Base-by-base conservation (phyloP, 2,797 vertebrate genomes). In the Lacerta agilis region DNA sequence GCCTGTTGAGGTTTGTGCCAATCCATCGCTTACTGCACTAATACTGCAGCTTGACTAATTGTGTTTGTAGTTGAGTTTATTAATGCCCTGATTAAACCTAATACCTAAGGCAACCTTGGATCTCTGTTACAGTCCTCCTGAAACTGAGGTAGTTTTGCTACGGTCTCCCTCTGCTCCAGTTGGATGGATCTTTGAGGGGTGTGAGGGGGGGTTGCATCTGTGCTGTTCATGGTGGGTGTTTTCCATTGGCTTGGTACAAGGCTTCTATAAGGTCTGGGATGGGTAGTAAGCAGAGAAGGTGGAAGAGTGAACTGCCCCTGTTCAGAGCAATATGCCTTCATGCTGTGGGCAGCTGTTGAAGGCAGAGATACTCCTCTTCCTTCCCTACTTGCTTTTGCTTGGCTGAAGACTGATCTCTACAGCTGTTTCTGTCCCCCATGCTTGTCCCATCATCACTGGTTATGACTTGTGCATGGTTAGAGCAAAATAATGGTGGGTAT, bases 61-160 rank as follows among this genome's bases (percentile, higher is more conserved):
- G 10, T 69, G 87, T 90, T 93, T 87, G 55, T 92, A 82, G 89
- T 91, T 81, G 87, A 87, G 43, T 93, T 90, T 92, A 55, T 90
- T 94, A 78, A 88, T 92, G 89, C 95, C 91, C 29, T 55, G 25
- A 86, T 82, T 95, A 94, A 94, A 78, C 83, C 89, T 76, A 88
- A 0, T 67, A 71, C 90, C 85, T 61, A 20, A 17, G 43, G 72
- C 95, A 96, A 92, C 94, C 94, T 64, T 94, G 95, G 92, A 93
- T 95, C 92, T 96, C 93, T 91, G 88, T 93, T 96, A 92, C 89
- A 91, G 93, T 93, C 94, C 93, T 87, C 84, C 91, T 33, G 25
- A 41, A 89, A 83, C 86, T 88, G 18, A 29, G 38, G 89, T 49
- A 49, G 2, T 66, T 41, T 89, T 9, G 73, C 88, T 90, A 89